Conservation (phyloP, 1,140 invertebrate species). For the Cyclina sinensis region DNA sequence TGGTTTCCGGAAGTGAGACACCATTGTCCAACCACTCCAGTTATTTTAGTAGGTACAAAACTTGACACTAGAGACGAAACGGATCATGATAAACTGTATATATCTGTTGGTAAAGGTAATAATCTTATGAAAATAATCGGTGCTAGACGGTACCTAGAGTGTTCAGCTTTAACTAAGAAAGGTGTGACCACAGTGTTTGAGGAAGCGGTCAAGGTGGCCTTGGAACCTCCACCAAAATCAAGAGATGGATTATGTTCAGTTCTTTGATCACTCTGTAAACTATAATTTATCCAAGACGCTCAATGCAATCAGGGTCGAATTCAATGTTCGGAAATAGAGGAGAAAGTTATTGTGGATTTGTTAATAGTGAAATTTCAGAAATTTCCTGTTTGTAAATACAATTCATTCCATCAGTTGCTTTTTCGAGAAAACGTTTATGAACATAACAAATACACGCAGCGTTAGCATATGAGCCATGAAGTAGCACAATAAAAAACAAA, state of each 20-base stretch:
- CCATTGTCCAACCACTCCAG: constrained; percentile 95
- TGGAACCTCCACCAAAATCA: constrained; percentile 16
- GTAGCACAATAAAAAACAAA: no score
- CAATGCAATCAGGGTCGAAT: no score
- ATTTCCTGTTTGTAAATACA: no score
- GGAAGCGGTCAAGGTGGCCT: constrained; percentile 87
- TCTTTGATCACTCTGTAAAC: neutral
- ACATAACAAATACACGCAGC: no score
- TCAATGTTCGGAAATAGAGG: no score
- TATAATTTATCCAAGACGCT: no score
- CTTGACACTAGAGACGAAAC: constrained; percentile 88
- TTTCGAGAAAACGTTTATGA: no score
- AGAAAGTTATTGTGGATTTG: no score
- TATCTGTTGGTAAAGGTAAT: constrained; percentile 91
- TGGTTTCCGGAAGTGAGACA: constrained; percentile 88
- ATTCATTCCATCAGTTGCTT: no score
- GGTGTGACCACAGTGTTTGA: constrained; percentile 97
- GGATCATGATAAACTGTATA: constrained; percentile 92
- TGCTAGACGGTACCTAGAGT: constrained; percentile 96
- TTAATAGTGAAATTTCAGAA: no score
- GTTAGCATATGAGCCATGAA: no score
- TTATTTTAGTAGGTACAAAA: constrained; percentile 91
- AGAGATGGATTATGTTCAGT: neutral
- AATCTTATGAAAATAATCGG: constrained; percentile 90
- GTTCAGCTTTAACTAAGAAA: constrained; percentile 95